These are phyloP conservation scores for Emydocephalus ijimae DNA, from an alignment of 2,113 vertebrate genomes.

Conservation along the genomic window DNA sequence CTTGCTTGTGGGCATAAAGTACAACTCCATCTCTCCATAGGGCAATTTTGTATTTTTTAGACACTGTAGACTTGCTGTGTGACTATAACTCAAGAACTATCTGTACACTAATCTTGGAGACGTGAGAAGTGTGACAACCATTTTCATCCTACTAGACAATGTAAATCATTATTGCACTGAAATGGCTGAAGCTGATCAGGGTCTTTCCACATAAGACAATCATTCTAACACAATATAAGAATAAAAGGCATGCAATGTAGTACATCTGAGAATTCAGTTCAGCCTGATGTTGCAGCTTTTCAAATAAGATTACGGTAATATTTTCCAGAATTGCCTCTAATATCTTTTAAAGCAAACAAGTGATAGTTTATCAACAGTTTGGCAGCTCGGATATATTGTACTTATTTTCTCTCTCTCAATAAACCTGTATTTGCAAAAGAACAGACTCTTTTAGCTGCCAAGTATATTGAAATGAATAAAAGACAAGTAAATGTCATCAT, in stretches of 20 bases:
- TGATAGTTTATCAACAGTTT: slow-evolving; percentile 60
- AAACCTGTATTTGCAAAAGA: slow-evolving; percentile 59
- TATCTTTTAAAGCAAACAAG: slow-evolving; percentile 48
- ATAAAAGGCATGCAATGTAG: not conserved
- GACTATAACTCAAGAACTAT: not conserved
- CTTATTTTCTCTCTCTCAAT: not conserved
- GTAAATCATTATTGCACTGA: not conserved
- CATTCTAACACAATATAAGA: not conserved
- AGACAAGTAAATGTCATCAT: slow-evolving; percentile 57
- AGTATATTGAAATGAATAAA: slow-evolving; percentile 61
- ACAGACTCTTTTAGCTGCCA: slow-evolving; percentile 36
- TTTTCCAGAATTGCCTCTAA: slow-evolving; percentile 15
- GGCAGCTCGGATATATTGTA: slow-evolving; percentile 56
- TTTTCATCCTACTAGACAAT: not conserved
- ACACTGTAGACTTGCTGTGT: not conserved
- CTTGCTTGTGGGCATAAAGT: not conserved
- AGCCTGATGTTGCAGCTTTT: not conserved
- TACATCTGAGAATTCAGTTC: not conserved
- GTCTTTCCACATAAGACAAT: not conserved
- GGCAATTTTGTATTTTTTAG: not conserved
- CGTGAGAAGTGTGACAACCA: not conserved
- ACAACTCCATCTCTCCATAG: not conserved
- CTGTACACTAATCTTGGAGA: not conserved
- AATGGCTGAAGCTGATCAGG: not conserved
- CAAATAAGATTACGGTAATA: slow-evolving; percentile 41